Percentiles rank a stretch among this genome's conserved stretches.
Conservation (phyloP, 1,140 invertebrate species). For the Trypoxylus dichotomus region DNA sequence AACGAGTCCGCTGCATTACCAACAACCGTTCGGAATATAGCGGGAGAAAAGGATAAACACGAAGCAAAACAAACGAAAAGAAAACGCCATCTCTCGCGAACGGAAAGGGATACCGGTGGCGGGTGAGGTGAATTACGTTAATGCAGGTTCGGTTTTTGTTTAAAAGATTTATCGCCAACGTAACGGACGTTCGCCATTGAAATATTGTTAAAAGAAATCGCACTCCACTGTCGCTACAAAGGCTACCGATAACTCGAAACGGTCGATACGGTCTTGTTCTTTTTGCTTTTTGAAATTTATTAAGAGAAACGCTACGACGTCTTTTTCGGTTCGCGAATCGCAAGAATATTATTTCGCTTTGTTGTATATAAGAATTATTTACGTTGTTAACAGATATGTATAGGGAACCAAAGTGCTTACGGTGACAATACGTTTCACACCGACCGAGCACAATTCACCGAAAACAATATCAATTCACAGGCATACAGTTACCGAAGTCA, state of each 20-base stretch:
- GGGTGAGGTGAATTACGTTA: not conserved
- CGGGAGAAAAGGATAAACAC: too few species aligned
- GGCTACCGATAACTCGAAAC: not conserved
- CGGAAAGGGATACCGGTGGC: too few species aligned
- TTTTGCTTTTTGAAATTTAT: not conserved
- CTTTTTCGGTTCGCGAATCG: not conserved
- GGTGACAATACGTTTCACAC: too few species aligned
- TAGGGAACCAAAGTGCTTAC: too few species aligned
- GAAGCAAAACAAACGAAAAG: too few species aligned
- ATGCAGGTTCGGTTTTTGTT: not conserved
- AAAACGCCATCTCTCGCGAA: too few species aligned
- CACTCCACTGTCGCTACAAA: not conserved
- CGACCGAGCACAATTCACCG: too few species aligned
- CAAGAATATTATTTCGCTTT: not conserved
- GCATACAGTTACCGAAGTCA: too few species aligned
- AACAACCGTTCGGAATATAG: too few species aligned
- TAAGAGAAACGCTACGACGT: not conserved
- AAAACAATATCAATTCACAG: too few species aligned
- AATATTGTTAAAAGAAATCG: not conserved
- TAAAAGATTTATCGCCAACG: not conserved
- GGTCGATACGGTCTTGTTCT: not conserved
- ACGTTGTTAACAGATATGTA: not conserved
- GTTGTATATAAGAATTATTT: not conserved
- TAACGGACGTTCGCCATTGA: not conserved
- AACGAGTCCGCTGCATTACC: not conserved